phyloP scores from a whole-genome alignment of 2,888 invertebrate genomes.

The Micoletzkya japonica region DNA sequence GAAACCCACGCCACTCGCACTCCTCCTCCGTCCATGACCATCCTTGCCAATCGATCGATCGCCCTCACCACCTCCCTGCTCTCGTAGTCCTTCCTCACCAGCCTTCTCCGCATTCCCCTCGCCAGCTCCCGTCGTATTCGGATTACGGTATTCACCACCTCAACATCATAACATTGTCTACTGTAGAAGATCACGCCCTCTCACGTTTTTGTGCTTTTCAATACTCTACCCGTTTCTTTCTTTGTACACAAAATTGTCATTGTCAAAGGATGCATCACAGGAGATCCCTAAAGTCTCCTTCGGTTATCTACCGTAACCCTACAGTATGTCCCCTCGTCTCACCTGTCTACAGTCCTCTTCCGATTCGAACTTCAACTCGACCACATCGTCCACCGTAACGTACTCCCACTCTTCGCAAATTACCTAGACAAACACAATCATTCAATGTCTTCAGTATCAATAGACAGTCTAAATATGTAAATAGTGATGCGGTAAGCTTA shows the following conservation, averaged over 20 bases:
- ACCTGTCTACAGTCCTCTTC: conserved; percentile 35
- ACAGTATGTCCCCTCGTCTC: conserved; percentile 3
- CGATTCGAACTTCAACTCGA: conserved; percentile 37
- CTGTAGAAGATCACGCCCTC: neutral
- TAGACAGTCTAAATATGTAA: too few species aligned
- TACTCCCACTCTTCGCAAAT: conserved; percentile 33
- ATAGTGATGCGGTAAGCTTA: too few species aligned
- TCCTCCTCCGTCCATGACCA: conserved; percentile 22
- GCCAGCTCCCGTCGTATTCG: conserved; percentile 20
- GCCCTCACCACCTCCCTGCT: conserved; percentile 2
- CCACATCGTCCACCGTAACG: conserved; percentile 39
- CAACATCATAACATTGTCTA: neutral
- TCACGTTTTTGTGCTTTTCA: too few species aligned
- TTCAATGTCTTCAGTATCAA: neutral
- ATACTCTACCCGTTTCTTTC: too few species aligned
- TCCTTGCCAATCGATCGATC: conserved; percentile 23
- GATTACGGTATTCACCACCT: neutral
- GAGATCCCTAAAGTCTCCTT: neutral
- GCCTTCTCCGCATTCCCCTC: neutral
- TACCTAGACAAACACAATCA: conserved; percentile 26
- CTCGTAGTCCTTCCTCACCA: conserved; percentile 23
- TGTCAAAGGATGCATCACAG: neutral
- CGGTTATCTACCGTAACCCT: neutral
- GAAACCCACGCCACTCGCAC: conserved; percentile 12
- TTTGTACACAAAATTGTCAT: too few species aligned